These are phyloP conservation scores for Cyprinella venusta DNA, from an alignment of 2,797 vertebrate genomes.

Conservation along the genomic window DNA sequence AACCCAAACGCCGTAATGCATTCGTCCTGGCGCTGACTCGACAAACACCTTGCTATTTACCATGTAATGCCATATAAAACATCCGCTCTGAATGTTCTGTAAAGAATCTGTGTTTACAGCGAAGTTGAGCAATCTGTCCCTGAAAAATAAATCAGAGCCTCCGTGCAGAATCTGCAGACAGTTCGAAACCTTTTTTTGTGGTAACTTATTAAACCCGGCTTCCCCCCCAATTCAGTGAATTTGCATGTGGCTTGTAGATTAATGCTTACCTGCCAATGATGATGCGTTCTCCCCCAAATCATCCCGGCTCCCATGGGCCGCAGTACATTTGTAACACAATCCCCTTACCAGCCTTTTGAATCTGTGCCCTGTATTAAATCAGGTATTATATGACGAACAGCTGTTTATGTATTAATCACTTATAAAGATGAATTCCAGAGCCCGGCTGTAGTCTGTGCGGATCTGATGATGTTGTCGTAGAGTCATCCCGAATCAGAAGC, in stretches of 20 bases:
- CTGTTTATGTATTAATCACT: constrained; percentile 48
- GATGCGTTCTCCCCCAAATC: constrained; percentile 24
- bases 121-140: constrained; percentile 6
- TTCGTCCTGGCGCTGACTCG: background rate
- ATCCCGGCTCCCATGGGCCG: constrained; percentile 23
- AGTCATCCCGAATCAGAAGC: background rate
- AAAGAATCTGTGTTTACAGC: constrained; percentile 38
- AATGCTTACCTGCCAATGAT: constrained; percentile 18
- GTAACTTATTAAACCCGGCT: background rate
- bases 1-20: constrained; percentile 11
- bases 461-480: constrained; percentile 37
- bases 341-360: constrained; percentile 49
- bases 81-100: constrained; percentile 10
- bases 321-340: constrained; percentile 45
- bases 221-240: background rate
- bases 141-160: constrained; percentile 36
- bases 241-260: constrained; percentile 27
- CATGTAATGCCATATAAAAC: constrained; percentile 16
- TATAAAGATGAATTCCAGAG: constrained; percentile 16
- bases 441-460: background rate
- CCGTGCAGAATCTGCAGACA: constrained; percentile 28
- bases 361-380: constrained; percentile 47
- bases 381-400: constrained; percentile 46
- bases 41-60: background rate
- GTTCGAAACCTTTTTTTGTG: background rate